These are phyloP conservation scores for Thalpophila matura DNA, from an alignment of 2,888 invertebrate species.

Conservation along the genomic window DNA sequence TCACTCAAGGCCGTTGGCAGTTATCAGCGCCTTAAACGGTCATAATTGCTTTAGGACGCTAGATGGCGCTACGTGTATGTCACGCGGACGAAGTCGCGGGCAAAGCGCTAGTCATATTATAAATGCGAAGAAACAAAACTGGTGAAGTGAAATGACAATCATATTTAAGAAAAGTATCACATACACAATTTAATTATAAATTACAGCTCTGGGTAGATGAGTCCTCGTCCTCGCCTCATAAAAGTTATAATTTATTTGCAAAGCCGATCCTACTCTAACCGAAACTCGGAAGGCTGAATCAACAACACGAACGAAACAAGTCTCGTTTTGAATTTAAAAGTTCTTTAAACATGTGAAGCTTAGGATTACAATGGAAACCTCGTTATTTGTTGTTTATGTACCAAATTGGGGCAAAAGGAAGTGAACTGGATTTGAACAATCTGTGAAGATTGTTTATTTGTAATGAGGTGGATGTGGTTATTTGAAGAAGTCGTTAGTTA, in stretches of 20 bases:
- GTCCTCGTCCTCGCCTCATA: neutral
- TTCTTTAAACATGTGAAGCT: conserved; percentile 60
- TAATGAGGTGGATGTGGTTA: neutral
- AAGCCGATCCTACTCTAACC: conserved; percentile 57
- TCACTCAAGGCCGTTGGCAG: no score
- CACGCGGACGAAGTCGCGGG: no score
- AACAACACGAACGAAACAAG: conserved; percentile 69
- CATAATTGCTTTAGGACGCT: no score
- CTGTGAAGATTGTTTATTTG: neutral
- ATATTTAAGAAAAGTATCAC: conserved; percentile 18
- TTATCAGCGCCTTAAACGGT: no score
- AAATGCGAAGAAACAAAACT: no score
- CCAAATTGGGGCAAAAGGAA: conserved; percentile 10
- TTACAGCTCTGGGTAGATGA: conserved; percentile 2
- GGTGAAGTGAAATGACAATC: neutral
- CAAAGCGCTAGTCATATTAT: no score
- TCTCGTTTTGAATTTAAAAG: conserved; percentile 73
- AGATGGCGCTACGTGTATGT: no score
- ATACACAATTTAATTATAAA: conserved; percentile 23
- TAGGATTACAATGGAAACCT: conserved; percentile 50
- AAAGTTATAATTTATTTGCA: conserved; percentile 67
- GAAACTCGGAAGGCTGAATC: conserved; percentile 59
- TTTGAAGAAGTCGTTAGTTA: neutral
- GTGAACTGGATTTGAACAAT: neutral
- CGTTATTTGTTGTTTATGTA: conserved; percentile 33